Conservation (phyloP, 2,797 vertebrate species). For the Chaetophractus vellerosus region DNA sequence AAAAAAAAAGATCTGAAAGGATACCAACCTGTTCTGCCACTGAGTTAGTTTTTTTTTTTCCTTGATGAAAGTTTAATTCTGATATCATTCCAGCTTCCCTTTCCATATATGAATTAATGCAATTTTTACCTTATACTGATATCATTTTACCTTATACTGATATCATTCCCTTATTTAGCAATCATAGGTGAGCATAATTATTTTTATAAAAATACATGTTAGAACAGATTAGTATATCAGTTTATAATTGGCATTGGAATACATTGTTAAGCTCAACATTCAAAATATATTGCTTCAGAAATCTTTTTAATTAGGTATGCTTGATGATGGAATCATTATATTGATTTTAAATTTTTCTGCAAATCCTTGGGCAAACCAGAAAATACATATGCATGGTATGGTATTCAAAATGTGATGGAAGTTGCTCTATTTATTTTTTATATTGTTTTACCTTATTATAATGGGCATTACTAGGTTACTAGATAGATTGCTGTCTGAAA, state of each 20-base stretch:
- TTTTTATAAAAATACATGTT: conserved; percentile 56
- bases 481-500: not conserved
- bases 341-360: not conserved
- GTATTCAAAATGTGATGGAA: not conserved
- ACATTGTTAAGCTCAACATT: not conserved
- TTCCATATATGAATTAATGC: conserved; percentile 1
- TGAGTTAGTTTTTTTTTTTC: too few species aligned
- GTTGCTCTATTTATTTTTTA: not conserved
- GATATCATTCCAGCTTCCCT: too few species aligned
- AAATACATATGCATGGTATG: not conserved
- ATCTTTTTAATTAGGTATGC: conserved; percentile 12
- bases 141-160: conserved; percentile 19
- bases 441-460: not conserved
- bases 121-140: not conserved
- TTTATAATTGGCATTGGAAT: conserved; percentile 41
- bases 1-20: too few species aligned
- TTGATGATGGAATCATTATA: conserved; percentile 11
- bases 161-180: conserved; percentile 22
- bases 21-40: too few species aligned
- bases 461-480: not conserved
- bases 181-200: not conserved
- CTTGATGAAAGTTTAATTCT: too few species aligned
- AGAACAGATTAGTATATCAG: not conserved
- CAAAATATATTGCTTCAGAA: not conserved
- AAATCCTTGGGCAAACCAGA: not conserved